Conservation (phyloP, 1,140 invertebrate species). For the Mycetomoellerius zeteki region DNA sequence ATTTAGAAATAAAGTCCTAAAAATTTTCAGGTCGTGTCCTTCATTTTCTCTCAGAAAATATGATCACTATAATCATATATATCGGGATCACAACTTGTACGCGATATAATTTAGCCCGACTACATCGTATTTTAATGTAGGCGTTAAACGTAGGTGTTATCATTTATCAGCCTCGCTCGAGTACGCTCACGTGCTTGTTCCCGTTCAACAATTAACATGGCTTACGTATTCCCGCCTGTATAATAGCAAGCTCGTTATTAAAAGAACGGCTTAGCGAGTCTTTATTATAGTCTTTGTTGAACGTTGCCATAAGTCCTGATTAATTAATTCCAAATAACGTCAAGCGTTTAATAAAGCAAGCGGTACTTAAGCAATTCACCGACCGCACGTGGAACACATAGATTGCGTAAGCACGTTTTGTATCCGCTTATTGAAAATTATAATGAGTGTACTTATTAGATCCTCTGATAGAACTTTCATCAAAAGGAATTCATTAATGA, state of each 20-base stretch:
- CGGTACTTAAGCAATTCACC: background rate
- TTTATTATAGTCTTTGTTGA: background rate
- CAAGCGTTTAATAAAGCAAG: background rate
- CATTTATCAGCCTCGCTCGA: slow-evolving; percentile 29
- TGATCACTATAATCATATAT: background rate
- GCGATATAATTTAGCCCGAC: background rate
- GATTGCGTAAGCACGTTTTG: background rate
- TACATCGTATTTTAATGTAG: background rate
- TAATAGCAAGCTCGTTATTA: background rate
- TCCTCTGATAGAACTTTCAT: background rate
- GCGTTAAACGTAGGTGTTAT: slow-evolving; percentile 41
- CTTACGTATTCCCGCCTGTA: background rate
- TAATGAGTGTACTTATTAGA: background rate
- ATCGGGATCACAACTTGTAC: background rate
- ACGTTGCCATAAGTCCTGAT: background rate
- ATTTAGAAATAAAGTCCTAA: too few relatives aligned
- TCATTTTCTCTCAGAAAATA: too few relatives aligned
- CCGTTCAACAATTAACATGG: slow-evolving; percentile 16
- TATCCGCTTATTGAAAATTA: slow-evolving; percentile 2
- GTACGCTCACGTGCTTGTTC: slow-evolving; percentile 32
- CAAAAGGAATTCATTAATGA: background rate
- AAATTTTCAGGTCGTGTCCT: too few relatives aligned
- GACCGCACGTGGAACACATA: background rate
- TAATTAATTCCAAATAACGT: background rate
- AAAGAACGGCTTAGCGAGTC: background rate